Evolutionary conservation across 1,140 invertebrate genomes (phyloP), one percentile per base, ranked within the genome.

Genomic region (Microvelia longipes): DNA sequence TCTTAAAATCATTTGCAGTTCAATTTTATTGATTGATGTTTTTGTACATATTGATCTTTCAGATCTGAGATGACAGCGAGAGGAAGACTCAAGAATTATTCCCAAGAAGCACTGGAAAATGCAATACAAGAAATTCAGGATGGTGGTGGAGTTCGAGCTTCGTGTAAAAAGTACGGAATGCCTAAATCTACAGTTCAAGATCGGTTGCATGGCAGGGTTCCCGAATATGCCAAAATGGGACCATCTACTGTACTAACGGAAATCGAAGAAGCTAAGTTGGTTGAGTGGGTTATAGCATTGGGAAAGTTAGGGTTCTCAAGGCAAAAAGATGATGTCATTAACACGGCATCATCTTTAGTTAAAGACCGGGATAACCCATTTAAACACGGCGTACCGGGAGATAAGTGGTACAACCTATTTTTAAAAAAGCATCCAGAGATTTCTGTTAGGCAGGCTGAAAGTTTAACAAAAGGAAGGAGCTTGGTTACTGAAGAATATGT

Each of bases 401-500:
- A 25, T 30, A 63, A 25, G 29, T 69, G 60, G 68, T 35, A 14
- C 2, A 28, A 62, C 2, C 19, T 2, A 5, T 63, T 69, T 29
- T 28, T 61, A 15, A 62, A 28, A 35, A 28, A 60, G 26, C 61
- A 69, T 27, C 68, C 68, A 28, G 25, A 19, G 11, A 69, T 79
- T 19, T 67, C 68, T 25, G 27, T 50, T 15, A 70, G 77, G 69
- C 72, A 67, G 28, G 15, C 74, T 62, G 73, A 79, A 73, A 73
- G 71, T 67, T 73, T 78, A 24, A 78, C 74, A 2, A 25, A 68
- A 1, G 65, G 72, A 19, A 74, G 75, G 69, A 68, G 77, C 15
- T 68, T 60, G 29, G 74, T 78, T 2, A 70, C 72, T 19, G 73
- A 77, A 70, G 67, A 71, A 35, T 71, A 75, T 70, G 75, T 79